These are phyloP conservation scores for Ochlodes sylvanus DNA, from an alignment of 2,888 invertebrate species.

Conservation along the genomic window DNA sequence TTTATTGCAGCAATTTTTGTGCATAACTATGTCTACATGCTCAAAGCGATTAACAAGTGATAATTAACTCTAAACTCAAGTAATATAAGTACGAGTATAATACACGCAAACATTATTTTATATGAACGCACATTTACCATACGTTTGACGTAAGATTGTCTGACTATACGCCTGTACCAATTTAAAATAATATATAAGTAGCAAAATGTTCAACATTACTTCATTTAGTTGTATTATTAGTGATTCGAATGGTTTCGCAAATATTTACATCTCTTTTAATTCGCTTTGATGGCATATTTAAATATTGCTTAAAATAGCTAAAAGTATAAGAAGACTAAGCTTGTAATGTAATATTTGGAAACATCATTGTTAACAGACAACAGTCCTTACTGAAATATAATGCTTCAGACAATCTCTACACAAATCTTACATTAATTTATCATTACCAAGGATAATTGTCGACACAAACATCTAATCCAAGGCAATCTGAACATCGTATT, in stretches of 20 bases:
- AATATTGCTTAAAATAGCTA: too few species aligned
- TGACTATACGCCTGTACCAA: not conserved
- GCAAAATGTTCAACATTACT: too few species aligned
- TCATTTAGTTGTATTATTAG: too few species aligned
- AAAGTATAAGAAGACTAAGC: too few species aligned
- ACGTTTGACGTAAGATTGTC: conserved; percentile 3
- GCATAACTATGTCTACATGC: conserved; percentile 8
- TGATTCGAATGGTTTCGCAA: too few species aligned
- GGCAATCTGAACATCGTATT: conserved; percentile 1
- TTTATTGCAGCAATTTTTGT: conserved; percentile 11
- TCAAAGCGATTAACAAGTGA: conserved; percentile 9
- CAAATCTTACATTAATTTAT: conserved; percentile 7
- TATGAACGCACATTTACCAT: not conserved
- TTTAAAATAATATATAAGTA: too few species aligned
- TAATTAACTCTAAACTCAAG: not conserved
- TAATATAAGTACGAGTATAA: too few species aligned
- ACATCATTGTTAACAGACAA: not conserved
- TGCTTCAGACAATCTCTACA: conserved; percentile 13
- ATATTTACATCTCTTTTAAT: too few species aligned
- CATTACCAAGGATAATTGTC: not conserved
- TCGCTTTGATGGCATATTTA: too few species aligned
- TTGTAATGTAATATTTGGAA: too few species aligned
- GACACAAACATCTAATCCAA: conserved; percentile 1
- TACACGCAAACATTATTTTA: conserved; percentile 9
- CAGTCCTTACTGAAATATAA: not conserved